A percentile compares a stretch with the other conserved stretches of the same genome.
Conservation (phyloP, 2,113 vertebrate genomes). For the Aegypius monachus region DNA sequence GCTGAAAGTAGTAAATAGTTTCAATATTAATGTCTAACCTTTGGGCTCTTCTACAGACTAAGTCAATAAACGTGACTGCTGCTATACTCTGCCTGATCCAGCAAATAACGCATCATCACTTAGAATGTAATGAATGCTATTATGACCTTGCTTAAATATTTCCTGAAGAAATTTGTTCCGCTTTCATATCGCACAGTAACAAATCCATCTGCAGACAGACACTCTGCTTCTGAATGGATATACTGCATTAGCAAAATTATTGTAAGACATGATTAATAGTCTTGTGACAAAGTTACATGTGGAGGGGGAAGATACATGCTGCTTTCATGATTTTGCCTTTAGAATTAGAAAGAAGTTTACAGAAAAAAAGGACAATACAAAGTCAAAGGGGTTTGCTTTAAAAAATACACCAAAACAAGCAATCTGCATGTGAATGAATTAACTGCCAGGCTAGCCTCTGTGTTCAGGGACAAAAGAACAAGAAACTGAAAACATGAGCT, state of each 20-base stretch:
- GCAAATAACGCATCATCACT: not conserved
- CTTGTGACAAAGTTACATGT: conserved; percentile 69
- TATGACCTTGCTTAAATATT: conserved; percentile 37
- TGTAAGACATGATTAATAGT: conserved; percentile 56
- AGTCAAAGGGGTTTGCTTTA: not conserved
- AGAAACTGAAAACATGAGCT: not conserved
- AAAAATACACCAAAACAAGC: not conserved
- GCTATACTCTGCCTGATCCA: not conserved
- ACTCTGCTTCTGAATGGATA: not conserved
- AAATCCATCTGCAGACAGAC: conserved; percentile 21
- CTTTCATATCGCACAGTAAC: not conserved
- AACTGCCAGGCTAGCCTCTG: not conserved
- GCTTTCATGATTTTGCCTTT: not conserved
- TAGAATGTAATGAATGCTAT: not conserved
- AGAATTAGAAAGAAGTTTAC: conserved; percentile 24
- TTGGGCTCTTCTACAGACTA: not conserved
- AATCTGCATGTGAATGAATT: not conserved
- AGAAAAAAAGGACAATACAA: not conserved
- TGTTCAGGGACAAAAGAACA: not conserved
- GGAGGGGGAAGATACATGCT: not conserved
- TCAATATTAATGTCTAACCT: not conserved
- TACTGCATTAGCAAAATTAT: not conserved
- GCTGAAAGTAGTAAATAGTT: not conserved
- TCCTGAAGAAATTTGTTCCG: not conserved
- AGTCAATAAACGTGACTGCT: not conserved